A percentile compares a stretch with the other conserved stretches of the same genome.
Conservation (phyloP, 1,140 invertebrate species). For the Portunus trituberculatus region DNA sequence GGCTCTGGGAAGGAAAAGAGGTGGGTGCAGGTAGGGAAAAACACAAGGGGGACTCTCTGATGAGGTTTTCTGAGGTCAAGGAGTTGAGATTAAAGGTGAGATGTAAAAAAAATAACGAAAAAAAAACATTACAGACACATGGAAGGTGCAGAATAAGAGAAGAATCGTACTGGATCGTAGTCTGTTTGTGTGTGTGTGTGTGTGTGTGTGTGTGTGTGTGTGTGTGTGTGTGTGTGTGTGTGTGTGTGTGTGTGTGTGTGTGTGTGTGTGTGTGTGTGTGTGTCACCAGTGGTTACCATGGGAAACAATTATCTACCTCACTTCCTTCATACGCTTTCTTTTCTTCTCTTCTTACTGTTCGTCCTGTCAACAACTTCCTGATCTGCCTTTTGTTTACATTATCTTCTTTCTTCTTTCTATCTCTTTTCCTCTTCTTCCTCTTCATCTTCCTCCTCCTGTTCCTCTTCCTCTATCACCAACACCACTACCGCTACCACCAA, state of each 20-base stretch:
- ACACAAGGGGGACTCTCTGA: background rate
- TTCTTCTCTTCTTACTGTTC: background rate
- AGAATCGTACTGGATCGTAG: background rate
- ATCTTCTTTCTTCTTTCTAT: background rate
- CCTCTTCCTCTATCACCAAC: background rate
- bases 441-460: background rate
- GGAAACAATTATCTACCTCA: background rate
- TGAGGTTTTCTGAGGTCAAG: background rate
- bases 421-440: background rate
- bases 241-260: constrained; percentile 11
- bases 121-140: background rate
- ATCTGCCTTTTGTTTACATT: background rate
- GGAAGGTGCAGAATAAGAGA: background rate
- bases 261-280: background rate
- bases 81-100: background rate
- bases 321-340: background rate
- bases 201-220: constrained; percentile 20
- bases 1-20: background rate
- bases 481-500: background rate
- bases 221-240: constrained; percentile 8
- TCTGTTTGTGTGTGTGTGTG: background rate
- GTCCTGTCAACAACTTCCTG: background rate
- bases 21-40: background rate
- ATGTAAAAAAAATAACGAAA: background rate
- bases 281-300: background rate